Evolutionary conservation across 2,888 invertebrate genomes (phyloP), one percentile per base, ranked within the genome.

Genomic region (Lasioglossum calceatum): DNA sequence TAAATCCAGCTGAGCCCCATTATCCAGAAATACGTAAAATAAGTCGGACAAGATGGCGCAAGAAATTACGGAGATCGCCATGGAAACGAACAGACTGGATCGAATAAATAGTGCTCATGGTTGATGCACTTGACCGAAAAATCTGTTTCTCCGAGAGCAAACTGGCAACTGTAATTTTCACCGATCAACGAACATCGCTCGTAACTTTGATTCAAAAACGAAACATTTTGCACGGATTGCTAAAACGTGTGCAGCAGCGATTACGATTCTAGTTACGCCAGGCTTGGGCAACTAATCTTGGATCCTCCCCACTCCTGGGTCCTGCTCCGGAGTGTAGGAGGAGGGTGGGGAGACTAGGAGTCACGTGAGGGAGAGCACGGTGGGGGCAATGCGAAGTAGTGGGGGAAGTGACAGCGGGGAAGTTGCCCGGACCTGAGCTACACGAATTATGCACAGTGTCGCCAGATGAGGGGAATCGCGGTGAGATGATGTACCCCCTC

Each of bases 41-140:
- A 82, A 78, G 77, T 84, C 70, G 50, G 54, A 50, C 50, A 61
- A 74, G 80, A 84, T 70, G 80, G 73, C 8, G 76, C 76, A 80
- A 84, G 75, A 67, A 80, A 77, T 77, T 73, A 71, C 74, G 67
- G 67, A 39, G 27, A 74, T 67, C 36, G 4, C 19, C n/a, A n/a
- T 8, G 61, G 39, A 75, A 50, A 44, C 44, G 70, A 39, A 44
- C 67, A 19, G 39, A 23, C 42, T n/a, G 64, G 77, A 80, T 78
- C 73, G 83, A 76, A 79, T 58, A 75, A 86, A 70, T 70, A n/a
- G 70, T 39, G 47, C 14, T 44, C 70, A 67, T n/a, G 64, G 78
- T 67, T 80, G 78, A 87, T 84, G 75, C 61, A 67, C 74, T 84
- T 88, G 72, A 78, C 79, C 82, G 74, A 82, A 78, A 81, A 75